Evolutionary conservation across 1,140 invertebrate species (phyloP), one percentile per base, ranked within the genome.

Genomic region (Drosophila guanche): DNA sequence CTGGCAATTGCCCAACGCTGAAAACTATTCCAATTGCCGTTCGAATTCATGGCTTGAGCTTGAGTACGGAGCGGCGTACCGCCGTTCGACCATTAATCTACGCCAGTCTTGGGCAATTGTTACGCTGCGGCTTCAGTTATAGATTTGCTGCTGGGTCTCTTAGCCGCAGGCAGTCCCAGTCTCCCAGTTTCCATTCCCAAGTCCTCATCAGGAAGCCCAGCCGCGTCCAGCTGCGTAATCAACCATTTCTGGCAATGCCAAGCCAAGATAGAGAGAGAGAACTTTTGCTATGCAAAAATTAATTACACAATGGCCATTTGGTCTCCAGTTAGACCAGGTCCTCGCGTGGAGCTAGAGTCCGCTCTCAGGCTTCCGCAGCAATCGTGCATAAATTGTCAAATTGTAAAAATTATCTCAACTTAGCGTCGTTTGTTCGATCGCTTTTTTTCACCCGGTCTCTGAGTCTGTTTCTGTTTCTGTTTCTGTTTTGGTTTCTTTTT

Each of bases 371-470:
- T 52, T 48, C 53, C 41, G 20, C 72, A 67, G 59, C 76, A 79
- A 86, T 85, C 81, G 81, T 85, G 81, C 81, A 88, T 88, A 88
- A 85, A 85, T 85, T 85, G 77, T 85, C 81, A 85, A 85, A 85
- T 85, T 88, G 81, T 88, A 86, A 85, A 85, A 85, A 85, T 85
- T 86, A 85, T 85, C 81, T 85, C 69, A 88, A 78, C 77, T 85
- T 81, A 86, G 73, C 74, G 72, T 86, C 56, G 76, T 68, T 63
- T 48, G 60, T 41, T 69, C 57, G 50, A 57, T 67, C 50, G 52
- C 54, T 56, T 52, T 48, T 58, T 58, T 50, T 41, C 50, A 4
- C 5, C 23, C 33, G 14, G 60, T 54, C 22, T 23, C 5, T 7
- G 33, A 10, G 8, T 10, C 29, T 3, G 29, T 12, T 3, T 37